Evolutionary conservation across 2,888 invertebrate genomes (phyloP), one percentile per base, ranked within the genome.

Genomic region (Morinoia aosen): DNA sequence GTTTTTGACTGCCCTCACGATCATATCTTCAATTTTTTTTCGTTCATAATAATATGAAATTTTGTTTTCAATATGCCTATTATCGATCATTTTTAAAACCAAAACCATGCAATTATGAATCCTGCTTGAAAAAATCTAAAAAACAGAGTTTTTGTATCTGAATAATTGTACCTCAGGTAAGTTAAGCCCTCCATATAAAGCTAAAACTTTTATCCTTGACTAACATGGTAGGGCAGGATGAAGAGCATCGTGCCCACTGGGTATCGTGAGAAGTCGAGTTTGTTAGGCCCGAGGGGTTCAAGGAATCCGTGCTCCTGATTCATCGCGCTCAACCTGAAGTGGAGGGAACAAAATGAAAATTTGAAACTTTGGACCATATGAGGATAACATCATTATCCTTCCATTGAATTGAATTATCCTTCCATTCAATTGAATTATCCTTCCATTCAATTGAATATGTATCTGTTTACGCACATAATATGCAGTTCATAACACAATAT

Each of bases 281-380:
- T 58, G 11, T 96, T 95, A 10, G 97, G 97, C 58, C 97, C 96
- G 12, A 96, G 96, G 33, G 97, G 96, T n/a, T 96, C 96, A 11
- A 97, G 96, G 95, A 97, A 97, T 4, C 97, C 97, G 39, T 97
- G 96, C 96, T 97, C 97, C 95, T 97, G 97, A 7, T 97, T 96
- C 97, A 97, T 97, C 2, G 88, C 57, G n/a, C 88, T 33, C 58
- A 95, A 90, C 56, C 95, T 96, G 95, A n/a, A n/a, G 48, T 19
- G 39, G 48, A 8, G n/a, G 58, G 7, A 90, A 19, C 2, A 16
- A 76, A 76, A 76, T 16, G 25, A 7, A 19, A 7, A 64, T n/a
- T n/a, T n/a, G n/a, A n/a, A n/a, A n/a, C n/a, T n/a, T n/a, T n/a
- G n/a, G n/a, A n/a, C n/a, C n/a, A n/a, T n/a, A n/a, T n/a, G n/a